Evolutionary conservation across 2,113 vertebrate species (phyloP).

Genomic region (Mormyrus iriodes): DNA sequence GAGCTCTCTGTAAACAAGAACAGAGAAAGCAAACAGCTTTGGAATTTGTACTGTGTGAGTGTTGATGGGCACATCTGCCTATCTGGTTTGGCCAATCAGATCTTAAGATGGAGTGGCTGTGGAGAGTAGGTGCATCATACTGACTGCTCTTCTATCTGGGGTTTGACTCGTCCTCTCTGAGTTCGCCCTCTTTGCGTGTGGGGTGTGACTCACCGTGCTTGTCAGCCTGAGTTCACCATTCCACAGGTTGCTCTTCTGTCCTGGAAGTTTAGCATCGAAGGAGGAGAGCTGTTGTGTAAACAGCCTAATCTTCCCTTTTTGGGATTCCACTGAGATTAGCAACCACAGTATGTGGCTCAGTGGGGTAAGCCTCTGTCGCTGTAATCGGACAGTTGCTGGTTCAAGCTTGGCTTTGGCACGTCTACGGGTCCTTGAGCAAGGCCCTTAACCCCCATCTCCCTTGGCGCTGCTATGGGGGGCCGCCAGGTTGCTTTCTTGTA

Average conservation of each 20-base stretch:
- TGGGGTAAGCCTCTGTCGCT: too few relatives aligned
- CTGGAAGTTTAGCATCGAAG: background rate
- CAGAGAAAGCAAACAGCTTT: background rate
- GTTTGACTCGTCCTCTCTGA: background rate
- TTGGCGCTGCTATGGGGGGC: too few relatives aligned
- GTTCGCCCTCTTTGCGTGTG: background rate
- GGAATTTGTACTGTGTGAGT: background rate
- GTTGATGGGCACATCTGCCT: background rate
- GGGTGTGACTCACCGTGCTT: background rate
- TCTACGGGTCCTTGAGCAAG: too few relatives aligned
- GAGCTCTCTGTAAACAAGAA: slow-evolving; percentile 1
- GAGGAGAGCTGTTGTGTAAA: background rate
- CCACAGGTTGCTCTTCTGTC: background rate
- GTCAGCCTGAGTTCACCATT: background rate
- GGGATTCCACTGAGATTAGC: background rate
- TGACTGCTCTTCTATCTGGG: background rate
- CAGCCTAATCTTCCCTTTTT: background rate
- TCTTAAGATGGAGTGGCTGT: background rate
- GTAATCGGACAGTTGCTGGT: too few relatives aligned
- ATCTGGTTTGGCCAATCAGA: background rate
- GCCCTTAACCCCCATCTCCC: too few relatives aligned
- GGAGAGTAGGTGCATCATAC: background rate
- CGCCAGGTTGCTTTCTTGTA: too few relatives aligned
- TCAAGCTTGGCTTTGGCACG: too few relatives aligned
- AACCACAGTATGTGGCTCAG: too few relatives aligned